Base-by-base conservation (phyloP, 1,140 invertebrate species). In the Bradysia coprophila region DNA sequence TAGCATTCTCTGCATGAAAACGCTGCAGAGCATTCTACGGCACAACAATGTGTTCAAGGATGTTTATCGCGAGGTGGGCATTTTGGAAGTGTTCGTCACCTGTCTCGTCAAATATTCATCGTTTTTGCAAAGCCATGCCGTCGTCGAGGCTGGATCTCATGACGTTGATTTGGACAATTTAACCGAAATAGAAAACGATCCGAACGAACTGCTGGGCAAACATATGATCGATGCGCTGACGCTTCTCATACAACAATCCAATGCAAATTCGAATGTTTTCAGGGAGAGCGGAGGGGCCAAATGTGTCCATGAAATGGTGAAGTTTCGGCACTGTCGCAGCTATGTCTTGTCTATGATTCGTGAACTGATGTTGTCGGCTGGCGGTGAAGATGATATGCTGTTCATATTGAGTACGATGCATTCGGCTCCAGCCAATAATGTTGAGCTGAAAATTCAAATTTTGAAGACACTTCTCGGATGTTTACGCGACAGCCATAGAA, bases 11-110 rank as follows among this genome's bases (percentile, higher is more conserved):
- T 93, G 87, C 59, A 78, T 95, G 63, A 81, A 87, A 60, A 90
- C 84, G 16, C 64, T 97, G 22, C 65, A 90, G 4, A 88, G 82
- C 56, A 86, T 95, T 50, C 66, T 95, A 34, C 79, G 75, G 49
- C 80, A 92, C 56, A 93, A 96, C 61, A 61, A 66, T 41, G 78
- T 96, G 49, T 98, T 96, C 61, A 94, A 95, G 69, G 93, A 99
- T 63, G 95, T 96, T 2, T 98, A 90, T 59, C 72, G 94, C 49
- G 95, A 98, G 67, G 90, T 99, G 33, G 94, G 95, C 13, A 79
- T 98, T 62, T 62, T 98, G 43, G 95, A 98, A 70, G 91, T 96
- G 6, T 84, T 98, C 56, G 87, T 94, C 1, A 86, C 83, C n/a
- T 93, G 88, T 64, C 67, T 96, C 5, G 81, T 82, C 47, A 72